Percentiles rank a stretch among this genome's conserved stretches.
Conservation (phyloP, 2,888 invertebrate genomes). For the Heliconius sara region DNA sequence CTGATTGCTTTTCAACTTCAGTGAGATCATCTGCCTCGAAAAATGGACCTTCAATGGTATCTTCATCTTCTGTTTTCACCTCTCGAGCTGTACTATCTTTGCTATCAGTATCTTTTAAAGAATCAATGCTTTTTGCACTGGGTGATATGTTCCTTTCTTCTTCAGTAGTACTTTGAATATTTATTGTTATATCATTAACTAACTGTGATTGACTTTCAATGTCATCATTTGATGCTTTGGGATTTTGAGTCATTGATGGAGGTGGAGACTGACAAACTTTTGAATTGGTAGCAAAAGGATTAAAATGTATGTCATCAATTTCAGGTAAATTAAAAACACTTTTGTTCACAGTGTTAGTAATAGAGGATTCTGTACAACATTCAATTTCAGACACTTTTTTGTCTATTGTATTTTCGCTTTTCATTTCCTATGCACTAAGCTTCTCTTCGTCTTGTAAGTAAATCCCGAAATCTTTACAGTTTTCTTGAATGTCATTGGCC, state of each 20-base stretch:
- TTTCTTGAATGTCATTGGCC: not conserved
- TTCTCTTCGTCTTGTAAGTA: not conserved
- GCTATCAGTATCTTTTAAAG: slow-evolving; percentile 61
- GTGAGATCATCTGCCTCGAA: slow-evolving; percentile 66
- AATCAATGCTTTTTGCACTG: slow-evolving; percentile 56
- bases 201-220: slow-evolving; percentile 7
- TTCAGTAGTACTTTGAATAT: slow-evolving; percentile 49
- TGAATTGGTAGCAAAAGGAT: slow-evolving; percentile 68
- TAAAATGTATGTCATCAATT: slow-evolving; percentile 69
- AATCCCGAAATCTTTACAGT: not conserved
- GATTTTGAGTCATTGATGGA: slow-evolving; percentile 12
- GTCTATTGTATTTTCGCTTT: not conserved
- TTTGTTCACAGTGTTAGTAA: slow-evolving; percentile 48
- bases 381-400: not conserved
- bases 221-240: not conserved
- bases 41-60: slow-evolving; percentile 77
- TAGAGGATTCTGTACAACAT: not conserved
- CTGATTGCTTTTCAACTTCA: slow-evolving; percentile 56
- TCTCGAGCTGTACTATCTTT: slow-evolving; percentile 64
- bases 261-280: slow-evolving; percentile 54
- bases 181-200: slow-evolving; percentile 19
- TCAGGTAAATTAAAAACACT: slow-evolving; percentile 75
- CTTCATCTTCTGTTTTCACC: slow-evolving; percentile 76
- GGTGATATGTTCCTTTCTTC: slow-evolving; percentile 51
- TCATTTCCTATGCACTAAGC: not conserved